Percentiles rank a stretch among this genome's conserved stretches.
These are phyloP conservation scores for Ictalurus punctatus DNA, from an alignment of 2,113 vertebrate genomes.

Conservation along the genomic window DNA sequence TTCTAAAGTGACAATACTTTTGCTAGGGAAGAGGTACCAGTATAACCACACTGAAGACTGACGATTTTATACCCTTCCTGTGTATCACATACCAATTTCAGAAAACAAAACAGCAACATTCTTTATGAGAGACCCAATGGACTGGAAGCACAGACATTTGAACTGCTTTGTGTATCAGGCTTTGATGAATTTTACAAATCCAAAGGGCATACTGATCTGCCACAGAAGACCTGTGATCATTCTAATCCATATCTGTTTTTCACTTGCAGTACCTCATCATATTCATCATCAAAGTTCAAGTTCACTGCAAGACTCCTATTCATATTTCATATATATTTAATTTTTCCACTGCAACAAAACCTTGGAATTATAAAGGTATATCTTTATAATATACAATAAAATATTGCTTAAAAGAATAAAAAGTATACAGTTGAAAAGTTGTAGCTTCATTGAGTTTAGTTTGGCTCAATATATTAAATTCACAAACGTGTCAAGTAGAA, in stretches of 20 bases:
- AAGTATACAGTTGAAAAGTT: not conserved
- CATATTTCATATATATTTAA: not conserved
- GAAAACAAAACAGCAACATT: not conserved
- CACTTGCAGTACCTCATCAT: not conserved
- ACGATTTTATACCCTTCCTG: not conserved
- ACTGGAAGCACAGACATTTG: not conserved
- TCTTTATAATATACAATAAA: not conserved
- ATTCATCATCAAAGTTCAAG: not conserved
- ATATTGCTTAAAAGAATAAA: not conserved
- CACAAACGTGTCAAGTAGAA: not conserved
- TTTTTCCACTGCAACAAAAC: not conserved
- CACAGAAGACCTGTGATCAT: constrained; percentile 6
- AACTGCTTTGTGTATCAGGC: not conserved
- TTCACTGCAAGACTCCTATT: not conserved
- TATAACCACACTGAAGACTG: not conserved
- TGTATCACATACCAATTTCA: not conserved
- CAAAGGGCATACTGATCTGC: constrained; percentile 23
- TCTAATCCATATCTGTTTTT: constrained; percentile 34
- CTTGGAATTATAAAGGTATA: not conserved
- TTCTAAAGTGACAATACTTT: constrained; percentile 1
- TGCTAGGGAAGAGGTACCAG: not conserved
- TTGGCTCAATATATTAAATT: not conserved
- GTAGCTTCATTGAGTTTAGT: not conserved
- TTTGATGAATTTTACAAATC: constrained; percentile 39
- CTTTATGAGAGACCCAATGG: not conserved